Evolutionary conservation across 2,113 vertebrate species (phyloP).

Genomic region (Steatornis caripensis): DNA sequence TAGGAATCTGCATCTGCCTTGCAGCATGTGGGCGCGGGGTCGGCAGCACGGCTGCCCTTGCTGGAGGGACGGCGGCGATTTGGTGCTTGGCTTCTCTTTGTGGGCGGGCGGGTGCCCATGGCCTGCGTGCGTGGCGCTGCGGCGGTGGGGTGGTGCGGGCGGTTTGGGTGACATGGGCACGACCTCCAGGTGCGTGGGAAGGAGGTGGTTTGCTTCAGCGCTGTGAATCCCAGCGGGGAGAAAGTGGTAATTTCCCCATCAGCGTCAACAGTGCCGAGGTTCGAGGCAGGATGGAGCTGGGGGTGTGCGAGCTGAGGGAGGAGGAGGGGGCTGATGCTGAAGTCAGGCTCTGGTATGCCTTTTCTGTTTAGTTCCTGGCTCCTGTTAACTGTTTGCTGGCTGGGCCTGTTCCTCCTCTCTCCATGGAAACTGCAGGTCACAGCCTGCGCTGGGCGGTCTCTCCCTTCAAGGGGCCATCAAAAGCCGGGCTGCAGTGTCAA

Average conservation of each 20-base stretch:
- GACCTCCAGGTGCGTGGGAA: not conserved
- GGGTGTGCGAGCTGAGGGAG: not conserved
- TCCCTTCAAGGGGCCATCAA: rapidly evolving
- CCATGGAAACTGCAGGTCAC: not conserved
- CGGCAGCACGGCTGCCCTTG: rapidly evolving
- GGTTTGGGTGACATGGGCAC: not conserved
- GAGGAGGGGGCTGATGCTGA: not conserved
- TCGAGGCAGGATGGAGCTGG: not conserved
- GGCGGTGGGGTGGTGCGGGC: not conserved
- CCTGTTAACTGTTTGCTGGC: not conserved
- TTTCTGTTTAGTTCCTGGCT: not conserved
- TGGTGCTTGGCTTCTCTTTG: not conserved
- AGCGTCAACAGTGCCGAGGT: not conserved
- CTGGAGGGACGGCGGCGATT: rapidly evolving
- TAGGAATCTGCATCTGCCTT: not conserved
- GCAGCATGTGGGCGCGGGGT: rapidly evolving
- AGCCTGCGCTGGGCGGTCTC: not conserved
- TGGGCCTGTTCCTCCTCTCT: not conserved
- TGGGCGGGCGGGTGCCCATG: rapidly evolving
- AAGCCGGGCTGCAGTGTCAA: not conserved
- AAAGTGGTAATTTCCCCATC: not conserved
- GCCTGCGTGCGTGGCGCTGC: rapidly evolving
- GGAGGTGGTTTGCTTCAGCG: not conserved
- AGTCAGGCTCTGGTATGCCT: not conserved
- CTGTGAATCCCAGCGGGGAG: not conserved